These are phyloP conservation scores for Zaprionus lineosus DNA, from an alignment of 2,888 invertebrate genomes.

Conservation along the genomic window DNA sequence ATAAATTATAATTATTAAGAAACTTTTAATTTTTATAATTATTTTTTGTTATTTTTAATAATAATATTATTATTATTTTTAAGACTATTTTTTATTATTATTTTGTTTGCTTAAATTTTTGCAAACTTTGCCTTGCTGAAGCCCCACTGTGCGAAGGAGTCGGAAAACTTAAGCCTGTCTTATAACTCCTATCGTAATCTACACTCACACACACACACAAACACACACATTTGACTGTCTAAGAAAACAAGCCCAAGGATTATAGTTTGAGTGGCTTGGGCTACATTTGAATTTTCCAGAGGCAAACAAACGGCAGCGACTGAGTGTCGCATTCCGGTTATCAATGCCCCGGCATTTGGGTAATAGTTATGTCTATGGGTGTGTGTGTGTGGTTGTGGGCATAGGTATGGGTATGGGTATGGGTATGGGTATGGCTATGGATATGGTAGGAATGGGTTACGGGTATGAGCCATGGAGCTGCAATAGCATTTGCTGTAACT, in stretches of 20 bases:
- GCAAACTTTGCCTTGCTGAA: conserved; percentile 24
- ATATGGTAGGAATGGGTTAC: neutral
- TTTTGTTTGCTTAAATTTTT: neutral
- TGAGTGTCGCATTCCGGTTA: conserved; percentile 54
- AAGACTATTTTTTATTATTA: too few relatives aligned
- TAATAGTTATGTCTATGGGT: conserved; percentile 19
- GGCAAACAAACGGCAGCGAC: conserved; percentile 59
- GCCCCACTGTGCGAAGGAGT: conserved; percentile 17
- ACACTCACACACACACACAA: conserved; percentile 13
- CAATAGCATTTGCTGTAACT: conserved; percentile 13
- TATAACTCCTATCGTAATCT: conserved; percentile 55
- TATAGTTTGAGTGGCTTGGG: conserved; percentile 57
- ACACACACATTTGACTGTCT: conserved; percentile 32
- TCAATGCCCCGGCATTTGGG: conserved; percentile 50
- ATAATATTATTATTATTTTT: too few relatives aligned
- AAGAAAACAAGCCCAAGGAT: conserved; percentile 75
- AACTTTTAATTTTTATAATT: too few relatives aligned
- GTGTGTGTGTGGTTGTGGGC: too few relatives aligned
- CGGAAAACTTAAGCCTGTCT: conserved; percentile 39
- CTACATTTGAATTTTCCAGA: conserved; percentile 69
- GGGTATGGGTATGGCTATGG: neutral
- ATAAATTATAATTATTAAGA: too few relatives aligned
- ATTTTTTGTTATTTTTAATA: too few relatives aligned
- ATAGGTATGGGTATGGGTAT: neutral
- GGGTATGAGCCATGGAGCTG: conserved; percentile 19